Conservation (phyloP, 2,797 vertebrate genomes). For the Xerus rutilus region DNA sequence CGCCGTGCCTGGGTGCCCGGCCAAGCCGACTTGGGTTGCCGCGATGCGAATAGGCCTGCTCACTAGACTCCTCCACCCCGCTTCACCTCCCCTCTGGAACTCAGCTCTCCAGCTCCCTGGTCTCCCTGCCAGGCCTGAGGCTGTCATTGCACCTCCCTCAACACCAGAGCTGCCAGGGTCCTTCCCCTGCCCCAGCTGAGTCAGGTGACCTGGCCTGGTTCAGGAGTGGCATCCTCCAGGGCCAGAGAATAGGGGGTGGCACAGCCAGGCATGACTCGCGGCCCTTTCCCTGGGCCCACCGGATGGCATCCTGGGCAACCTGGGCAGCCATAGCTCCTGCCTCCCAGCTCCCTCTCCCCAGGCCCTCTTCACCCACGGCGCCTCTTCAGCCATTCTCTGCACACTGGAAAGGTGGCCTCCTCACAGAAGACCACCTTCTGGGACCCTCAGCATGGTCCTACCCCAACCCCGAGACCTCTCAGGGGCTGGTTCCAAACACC, state of each 20-base stretch:
- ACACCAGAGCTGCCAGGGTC: not conserved
- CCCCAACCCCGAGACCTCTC: not conserved
- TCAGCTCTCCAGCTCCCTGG: accelerated
- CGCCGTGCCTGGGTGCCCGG: not conserved
- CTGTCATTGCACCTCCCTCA: accelerated
- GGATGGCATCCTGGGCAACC: not conserved
- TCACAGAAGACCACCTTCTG: too few species aligned
- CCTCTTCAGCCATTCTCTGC: not conserved
- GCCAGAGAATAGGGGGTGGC: accelerated
- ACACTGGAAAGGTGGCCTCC: not conserved
- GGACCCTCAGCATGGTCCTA: not conserved
- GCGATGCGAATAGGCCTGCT: accelerated
- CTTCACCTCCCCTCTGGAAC: not conserved
- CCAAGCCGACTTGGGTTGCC: accelerated
- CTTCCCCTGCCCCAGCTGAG: accelerated
- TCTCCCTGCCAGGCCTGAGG: not conserved
- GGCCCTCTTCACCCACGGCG: not conserved
- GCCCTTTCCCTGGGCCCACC: too few species aligned
- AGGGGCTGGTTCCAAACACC: not conserved
- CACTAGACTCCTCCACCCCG: accelerated
- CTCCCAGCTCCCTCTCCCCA: not conserved
- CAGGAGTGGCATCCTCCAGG: accelerated
- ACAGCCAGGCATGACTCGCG: accelerated
- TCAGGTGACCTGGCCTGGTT: accelerated
- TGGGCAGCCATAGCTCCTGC: not conserved